Evolutionary conservation across 2,888 invertebrate genomes (phyloP).

Genomic region (Pachydiplax longipennis): DNA sequence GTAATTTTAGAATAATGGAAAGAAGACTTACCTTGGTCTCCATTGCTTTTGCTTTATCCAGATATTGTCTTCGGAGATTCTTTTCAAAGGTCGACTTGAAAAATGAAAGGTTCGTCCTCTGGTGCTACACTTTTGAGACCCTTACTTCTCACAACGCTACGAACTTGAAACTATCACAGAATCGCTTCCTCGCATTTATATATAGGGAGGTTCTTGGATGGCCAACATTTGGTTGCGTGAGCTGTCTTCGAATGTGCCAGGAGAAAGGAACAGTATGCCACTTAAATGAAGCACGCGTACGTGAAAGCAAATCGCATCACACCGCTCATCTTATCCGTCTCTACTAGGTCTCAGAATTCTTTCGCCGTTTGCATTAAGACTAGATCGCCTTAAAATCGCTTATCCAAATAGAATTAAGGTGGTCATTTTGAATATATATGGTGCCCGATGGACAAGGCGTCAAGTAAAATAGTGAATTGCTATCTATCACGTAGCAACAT

Average conservation of each 20-base stretch:
- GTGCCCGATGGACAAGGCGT: background rate
- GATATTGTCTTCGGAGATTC: background rate
- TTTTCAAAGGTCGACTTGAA: background rate
- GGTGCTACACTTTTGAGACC: background rate
- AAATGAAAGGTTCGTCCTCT: background rate
- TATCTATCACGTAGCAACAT: background rate
- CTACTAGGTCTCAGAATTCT: background rate
- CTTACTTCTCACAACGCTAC: background rate
- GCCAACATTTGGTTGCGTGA: background rate
- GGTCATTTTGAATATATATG: too few relatives aligned
- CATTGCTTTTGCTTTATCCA: background rate
- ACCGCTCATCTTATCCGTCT: background rate
- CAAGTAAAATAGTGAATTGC: background rate
- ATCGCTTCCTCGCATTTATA: background rate
- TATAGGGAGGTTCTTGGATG: background rate
- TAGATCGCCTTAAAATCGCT: background rate
- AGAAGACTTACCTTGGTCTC: background rate
- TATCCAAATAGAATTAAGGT: too few relatives aligned
- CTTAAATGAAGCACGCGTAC: background rate
- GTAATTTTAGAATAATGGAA: too few relatives aligned
- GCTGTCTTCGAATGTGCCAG: slow-evolving; percentile 26
- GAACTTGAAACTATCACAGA: background rate
- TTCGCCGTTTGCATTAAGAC: background rate
- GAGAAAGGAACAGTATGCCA: background rate
- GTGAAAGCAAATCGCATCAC: background rate